Evolutionary conservation across 2,797 vertebrate genomes (phyloP).

Genomic region (Pseudochirops cupreus): DNA sequence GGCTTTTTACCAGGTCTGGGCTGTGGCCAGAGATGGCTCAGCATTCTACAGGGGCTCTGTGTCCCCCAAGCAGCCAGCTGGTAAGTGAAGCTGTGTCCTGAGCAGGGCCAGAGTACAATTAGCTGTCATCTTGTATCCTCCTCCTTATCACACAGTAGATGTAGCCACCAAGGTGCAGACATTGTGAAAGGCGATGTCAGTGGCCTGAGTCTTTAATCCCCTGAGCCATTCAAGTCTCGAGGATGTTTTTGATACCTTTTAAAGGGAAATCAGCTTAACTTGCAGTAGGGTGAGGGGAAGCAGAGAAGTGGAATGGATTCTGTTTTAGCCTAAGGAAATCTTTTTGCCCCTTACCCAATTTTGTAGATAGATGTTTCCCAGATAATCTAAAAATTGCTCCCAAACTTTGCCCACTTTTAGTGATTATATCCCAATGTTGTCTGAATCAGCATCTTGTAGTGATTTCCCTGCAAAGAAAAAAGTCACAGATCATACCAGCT

Average conservation of each 20-base stretch:
- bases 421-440: not conserved
- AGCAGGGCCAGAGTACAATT: not conserved
- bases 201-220: too few relatives aligned
- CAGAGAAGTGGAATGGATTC: too few relatives aligned
- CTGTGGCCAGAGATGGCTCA: slow-evolving; percentile 94
- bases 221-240: too few relatives aligned
- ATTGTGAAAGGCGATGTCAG: too few relatives aligned
- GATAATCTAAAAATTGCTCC: not conserved
- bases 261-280: too few relatives aligned
- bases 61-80: slow-evolving; percentile 91
- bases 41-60: slow-evolving; percentile 96
- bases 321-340: not conserved
- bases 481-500: not conserved
- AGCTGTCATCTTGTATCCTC: not conserved
- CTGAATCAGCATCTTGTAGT: not conserved
- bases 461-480: not conserved
- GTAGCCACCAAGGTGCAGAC: not conserved
- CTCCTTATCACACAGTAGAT: not conserved
- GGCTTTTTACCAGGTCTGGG: slow-evolving; percentile 95
- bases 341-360: not conserved
- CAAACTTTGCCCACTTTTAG: not conserved
- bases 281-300: too few relatives aligned
- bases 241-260: too few relatives aligned
- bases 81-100: slow-evolving; percentile 81
- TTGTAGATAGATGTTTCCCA: not conserved